Base-by-base conservation (phyloP, 2,888 invertebrate genomes). In the Conchocele bisecta region DNA sequence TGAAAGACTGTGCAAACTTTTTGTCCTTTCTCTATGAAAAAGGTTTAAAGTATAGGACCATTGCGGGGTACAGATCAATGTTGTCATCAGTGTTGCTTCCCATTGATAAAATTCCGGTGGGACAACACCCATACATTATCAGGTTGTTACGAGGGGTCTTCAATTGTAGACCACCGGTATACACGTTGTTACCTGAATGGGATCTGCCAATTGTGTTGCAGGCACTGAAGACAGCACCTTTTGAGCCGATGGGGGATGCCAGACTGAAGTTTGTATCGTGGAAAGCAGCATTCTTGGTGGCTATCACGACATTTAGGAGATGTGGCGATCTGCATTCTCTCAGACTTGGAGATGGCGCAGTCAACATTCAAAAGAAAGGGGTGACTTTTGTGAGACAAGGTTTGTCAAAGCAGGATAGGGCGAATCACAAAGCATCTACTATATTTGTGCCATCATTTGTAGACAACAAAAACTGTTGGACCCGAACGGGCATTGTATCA, bases 101-200 rank as follows among this genome's bases (percentile, higher is more conserved):
- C 7, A 31, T 53, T 17, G 53, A 24, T 22, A 37, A 41, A 20
- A 29, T 39, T 22, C 50, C 57, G 24, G 39, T 70, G 13, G 70
- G 64, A 13, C 64, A 65, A 29, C 64, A 64, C 24, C 59, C 64
- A 1, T 13, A 54, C 26, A 59, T 59, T 24, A 35, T 51, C 22
- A 17, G 50, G 28, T 31, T 67, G 2, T 29, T 44, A 15, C 50
- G 58, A 28, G 63, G 58, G 13, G 61, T 63, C 2, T 63, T 67
- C n/a, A 54, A 67, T 44, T 33, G 13, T 7, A 67, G 67, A 51
- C 72, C 61, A n/a, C 72, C 67, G 9, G 22, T 29, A 15, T 24
- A n/a, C 13, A 58, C 33, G 33, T 26, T 68, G 13, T 35, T 65
- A 13, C 69, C 69, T n/a, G 65, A 64, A 37, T 68, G 67, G 67